Conservation (phyloP, 2,888 invertebrate species). For the Siphlonurus alternatus region DNA sequence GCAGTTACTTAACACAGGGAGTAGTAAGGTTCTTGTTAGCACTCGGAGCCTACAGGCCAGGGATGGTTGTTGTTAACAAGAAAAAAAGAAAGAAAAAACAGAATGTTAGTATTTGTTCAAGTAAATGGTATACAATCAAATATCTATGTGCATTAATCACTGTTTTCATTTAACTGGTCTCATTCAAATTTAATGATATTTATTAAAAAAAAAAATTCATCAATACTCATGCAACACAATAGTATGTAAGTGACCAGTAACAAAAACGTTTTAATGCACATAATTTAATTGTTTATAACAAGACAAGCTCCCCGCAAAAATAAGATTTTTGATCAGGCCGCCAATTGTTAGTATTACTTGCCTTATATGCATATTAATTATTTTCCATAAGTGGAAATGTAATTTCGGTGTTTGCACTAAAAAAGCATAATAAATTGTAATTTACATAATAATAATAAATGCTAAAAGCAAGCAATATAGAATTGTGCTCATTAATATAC, state of each 20-base stretch:
- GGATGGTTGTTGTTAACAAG: constrained; percentile 42
- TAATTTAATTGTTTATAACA: background rate
- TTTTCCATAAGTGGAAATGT: background rate
- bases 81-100: constrained; percentile 49
- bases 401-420: background rate
- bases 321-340: background rate
- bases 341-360: background rate
- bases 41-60: constrained; percentile 52
- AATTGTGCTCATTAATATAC: constrained; percentile 8
- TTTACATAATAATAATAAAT: constrained; percentile 4
- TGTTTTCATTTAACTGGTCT: background rate
- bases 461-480: constrained; percentile 5
- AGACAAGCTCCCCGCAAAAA: background rate
- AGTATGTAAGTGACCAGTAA: too few species aligned
- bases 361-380: background rate
- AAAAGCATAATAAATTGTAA: constrained; percentile 1
- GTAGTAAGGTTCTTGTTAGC: constrained; percentile 34
- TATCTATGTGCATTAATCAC: background rate
- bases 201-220: background rate
- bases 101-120: constrained; percentile 39
- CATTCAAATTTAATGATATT: background rate
- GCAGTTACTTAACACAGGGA: constrained; percentile 12
- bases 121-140: background rate
- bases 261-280: background rate
- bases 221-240: too few species aligned